Conservation (phyloP, 2,888 invertebrate species). For the Anoplius nigerrimus region DNA sequence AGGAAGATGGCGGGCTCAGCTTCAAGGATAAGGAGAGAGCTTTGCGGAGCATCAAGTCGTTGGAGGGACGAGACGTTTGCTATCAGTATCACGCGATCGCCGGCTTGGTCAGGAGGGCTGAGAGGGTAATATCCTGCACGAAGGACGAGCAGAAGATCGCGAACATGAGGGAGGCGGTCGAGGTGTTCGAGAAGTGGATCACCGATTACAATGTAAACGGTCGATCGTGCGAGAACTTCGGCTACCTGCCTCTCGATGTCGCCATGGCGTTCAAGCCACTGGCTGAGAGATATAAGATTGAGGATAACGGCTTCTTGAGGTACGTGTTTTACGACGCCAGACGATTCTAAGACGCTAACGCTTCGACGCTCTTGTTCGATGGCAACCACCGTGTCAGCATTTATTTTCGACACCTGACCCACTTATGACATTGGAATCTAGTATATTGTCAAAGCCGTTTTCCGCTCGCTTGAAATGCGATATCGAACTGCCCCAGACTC, state of each 20-base stretch:
- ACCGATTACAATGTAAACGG: constrained; percentile 84
- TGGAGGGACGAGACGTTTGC: constrained; percentile 85
- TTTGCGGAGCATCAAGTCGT: constrained; percentile 80
- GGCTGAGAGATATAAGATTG: constrained; percentile 77
- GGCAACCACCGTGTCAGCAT: no score
- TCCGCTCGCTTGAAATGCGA: no score
- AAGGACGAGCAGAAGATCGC: constrained; percentile 85
- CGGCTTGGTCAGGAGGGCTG: constrained; percentile 83
- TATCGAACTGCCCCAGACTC: no score
- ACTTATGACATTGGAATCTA: no score
- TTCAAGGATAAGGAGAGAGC: constrained; percentile 88
- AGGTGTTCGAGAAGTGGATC: constrained; percentile 83
- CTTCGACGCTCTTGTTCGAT: no score
- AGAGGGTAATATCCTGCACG: constrained; percentile 84
- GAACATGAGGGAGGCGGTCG: constrained; percentile 85
- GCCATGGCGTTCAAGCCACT: constrained; percentile 78
- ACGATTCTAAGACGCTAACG: no score
- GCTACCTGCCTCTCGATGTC: constrained; percentile 81
- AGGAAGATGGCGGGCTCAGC: constrained; percentile 78
- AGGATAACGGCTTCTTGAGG: constrained; percentile 71
- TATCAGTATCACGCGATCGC: constrained; percentile 85
- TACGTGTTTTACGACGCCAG: constrained; percentile 31
- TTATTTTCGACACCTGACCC: no score
- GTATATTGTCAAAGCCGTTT: no score
- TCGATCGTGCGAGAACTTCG: constrained; percentile 82